These are phyloP conservation scores for Basileuterus tristriatus DNA, from an alignment of 2,797 vertebrate genomes.

Conservation along the genomic window DNA sequence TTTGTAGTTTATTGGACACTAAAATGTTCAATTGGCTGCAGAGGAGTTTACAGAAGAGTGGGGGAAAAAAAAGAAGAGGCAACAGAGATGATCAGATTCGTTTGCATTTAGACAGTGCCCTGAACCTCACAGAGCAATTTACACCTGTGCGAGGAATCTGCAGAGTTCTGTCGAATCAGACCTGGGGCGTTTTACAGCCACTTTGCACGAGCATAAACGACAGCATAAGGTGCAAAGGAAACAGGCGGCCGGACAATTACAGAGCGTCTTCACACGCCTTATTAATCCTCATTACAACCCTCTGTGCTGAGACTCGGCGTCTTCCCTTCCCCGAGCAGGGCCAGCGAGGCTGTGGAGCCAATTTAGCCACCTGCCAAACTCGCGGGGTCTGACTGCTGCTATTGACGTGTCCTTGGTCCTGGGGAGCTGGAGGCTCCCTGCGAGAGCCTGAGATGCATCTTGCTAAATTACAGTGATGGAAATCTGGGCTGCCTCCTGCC, in stretches of 20 bases:
- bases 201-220: constrained; percentile 51
- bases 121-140: constrained; percentile 49
- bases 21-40: neutral
- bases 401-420: neutral
- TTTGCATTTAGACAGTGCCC: neutral
- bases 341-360: neutral
- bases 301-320: constrained; percentile 22
- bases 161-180: constrained; percentile 3
- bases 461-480: neutral
- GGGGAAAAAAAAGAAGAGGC: neutral
- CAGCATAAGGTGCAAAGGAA: constrained; percentile 68
- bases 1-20: neutral
- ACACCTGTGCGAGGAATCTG: constrained; percentile 30
- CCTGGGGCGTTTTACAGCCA: constrained; percentile 56
- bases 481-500: neutral
- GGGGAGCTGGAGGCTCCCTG: neutral
- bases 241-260: constrained; percentile 62
- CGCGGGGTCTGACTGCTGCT: neutral
- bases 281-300: constrained; percentile 68
- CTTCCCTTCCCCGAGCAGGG: neutral
- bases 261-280: constrained; percentile 56
- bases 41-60: neutral
- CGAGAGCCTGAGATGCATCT: neutral
- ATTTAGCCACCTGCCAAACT: constrained; percentile 29
- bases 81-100: neutral